Conservation (phyloP, 2,113 vertebrate species). For the Dermatemys mawii region DNA sequence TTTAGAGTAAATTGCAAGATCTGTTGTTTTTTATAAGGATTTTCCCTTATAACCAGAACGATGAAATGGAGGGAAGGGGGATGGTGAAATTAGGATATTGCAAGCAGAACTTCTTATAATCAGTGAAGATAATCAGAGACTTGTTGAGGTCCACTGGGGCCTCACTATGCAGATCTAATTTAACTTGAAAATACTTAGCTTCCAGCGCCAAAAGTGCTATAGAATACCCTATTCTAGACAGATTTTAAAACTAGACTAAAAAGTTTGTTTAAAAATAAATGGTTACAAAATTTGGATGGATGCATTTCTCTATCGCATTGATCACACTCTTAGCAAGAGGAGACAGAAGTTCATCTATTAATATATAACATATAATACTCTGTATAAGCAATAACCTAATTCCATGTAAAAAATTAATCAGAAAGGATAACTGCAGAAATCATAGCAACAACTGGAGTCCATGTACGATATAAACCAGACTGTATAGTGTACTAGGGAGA, state of each 20-base stretch:
- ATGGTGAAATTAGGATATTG: background rate
- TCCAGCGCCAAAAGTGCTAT: background rate
- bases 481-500: background rate
- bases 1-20: background rate
- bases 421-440: background rate
- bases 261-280: background rate
- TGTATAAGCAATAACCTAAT: slow-evolving; percentile 16
- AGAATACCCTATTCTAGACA: background rate
- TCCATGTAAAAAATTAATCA: background rate
- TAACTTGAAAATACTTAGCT: background rate
- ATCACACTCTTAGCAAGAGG: background rate
- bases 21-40: background rate
- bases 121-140: background rate
- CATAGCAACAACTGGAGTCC: background rate
- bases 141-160: background rate
- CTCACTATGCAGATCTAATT: background rate
- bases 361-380: background rate
- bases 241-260: background rate
- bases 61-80: background rate
- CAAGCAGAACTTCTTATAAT: background rate
- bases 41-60: background rate
- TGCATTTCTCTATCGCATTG: background rate
- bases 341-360: background rate
- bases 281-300: background rate
- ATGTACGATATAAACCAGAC: background rate